Evolutionary conservation across 2,888 invertebrate genomes (phyloP), one percentile per base, ranked within the genome.

Genomic region (Tenodera sinensis): DNA sequence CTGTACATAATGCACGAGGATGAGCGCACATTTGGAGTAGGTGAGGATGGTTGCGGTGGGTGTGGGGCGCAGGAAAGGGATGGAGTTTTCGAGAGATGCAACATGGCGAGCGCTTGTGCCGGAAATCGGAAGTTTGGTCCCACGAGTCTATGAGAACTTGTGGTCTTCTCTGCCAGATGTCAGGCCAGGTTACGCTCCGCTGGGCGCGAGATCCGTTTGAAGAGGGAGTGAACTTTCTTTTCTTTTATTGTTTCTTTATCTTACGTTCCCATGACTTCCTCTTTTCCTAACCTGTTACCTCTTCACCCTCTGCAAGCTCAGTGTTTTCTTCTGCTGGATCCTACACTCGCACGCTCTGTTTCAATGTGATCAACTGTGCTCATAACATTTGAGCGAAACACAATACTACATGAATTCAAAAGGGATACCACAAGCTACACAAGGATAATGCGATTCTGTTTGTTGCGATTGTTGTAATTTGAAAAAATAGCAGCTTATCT

Each of bases 111-210:
- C 30, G 85, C 85, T 42, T 42, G 9, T 47, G 85, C 54, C 85
- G 85, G 54, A 47, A 81, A 86, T 86, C 86, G 86, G 86, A 86
- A 81, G 81, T 86, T 86, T 81, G 7, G 86, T 86, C 86, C 86
- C 86, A 86, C 86, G 86, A 30, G 86, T 86, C 81, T 81, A 54
- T 86, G 86, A 86, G 86, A 86, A 86, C 86, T 81, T 86, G 86
- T 28, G 86, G 86, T 28, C 86, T 28, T 86, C 86, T n/a, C 86
- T 30, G 81, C 86, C 86, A 86, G 86, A 86, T 86, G 86, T 86
- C 86, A 86, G 86, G 54, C 81, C 86, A 15, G 54, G 28, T 81
- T 86, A 81, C 86, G 86, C 86, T 86, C 28, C 86, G 86, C 86
- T 86, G 86, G 81, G 81, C 54, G 71, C 28, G 28, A 86, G 86